These are phyloP conservation scores for Celastrina argiolus DNA, from an alignment of 2,888 invertebrate genomes.

Conservation along the genomic window DNA sequence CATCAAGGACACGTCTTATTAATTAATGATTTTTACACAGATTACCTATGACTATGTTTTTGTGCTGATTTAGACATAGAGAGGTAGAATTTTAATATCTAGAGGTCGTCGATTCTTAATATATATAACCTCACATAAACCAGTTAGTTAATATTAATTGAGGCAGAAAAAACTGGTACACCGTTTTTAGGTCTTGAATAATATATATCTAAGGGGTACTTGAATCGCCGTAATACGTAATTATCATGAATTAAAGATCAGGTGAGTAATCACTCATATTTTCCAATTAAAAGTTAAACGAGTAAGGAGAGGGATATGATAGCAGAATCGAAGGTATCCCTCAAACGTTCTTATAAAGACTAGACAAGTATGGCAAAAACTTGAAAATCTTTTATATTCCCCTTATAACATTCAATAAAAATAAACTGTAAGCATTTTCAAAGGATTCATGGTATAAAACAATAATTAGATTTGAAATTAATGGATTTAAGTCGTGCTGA, in stretches of 20 bases:
- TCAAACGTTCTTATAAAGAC: not conserved
- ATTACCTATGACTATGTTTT: not conserved
- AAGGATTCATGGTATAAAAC: not conserved
- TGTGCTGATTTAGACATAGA: not conserved
- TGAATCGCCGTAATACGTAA: conserved; percentile 1
- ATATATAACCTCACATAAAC: not conserved
- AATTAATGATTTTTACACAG: not conserved
- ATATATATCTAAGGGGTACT: not conserved
- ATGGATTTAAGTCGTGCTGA: not conserved
- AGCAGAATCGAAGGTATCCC: not conserved
- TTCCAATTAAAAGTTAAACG: not conserved
- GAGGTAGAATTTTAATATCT: not conserved
- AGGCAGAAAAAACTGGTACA: conserved; percentile 7
- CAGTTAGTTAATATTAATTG: conserved; percentile 4
- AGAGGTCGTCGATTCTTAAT: not conserved
- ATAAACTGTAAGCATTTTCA: not conserved
- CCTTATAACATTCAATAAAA: not conserved
- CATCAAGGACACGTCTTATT: not conserved
- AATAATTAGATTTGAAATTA: not conserved
- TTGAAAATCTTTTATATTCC: not conserved
- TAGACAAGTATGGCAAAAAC: not conserved
- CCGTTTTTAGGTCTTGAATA: conserved; percentile 16
- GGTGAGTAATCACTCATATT: not conserved
- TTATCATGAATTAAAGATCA: conserved; percentile 15
- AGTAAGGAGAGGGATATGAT: not conserved